Evolutionary conservation across 2,797 vertebrate species (phyloP).

Genomic region (Meriones psammophilus): DNA sequence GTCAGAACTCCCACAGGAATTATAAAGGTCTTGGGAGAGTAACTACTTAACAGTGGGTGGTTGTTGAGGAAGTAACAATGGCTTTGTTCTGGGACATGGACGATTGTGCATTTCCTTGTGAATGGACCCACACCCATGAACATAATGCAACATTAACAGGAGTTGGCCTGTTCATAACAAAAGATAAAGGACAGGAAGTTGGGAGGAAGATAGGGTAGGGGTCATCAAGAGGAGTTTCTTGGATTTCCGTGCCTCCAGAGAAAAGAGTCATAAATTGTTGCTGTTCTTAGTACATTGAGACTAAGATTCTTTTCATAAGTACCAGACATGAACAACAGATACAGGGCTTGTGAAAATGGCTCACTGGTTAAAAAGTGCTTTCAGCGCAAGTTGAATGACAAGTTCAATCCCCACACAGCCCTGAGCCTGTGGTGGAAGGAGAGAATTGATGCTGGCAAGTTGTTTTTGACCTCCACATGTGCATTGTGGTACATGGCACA

Average conservation of each 20-base stretch:
- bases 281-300: not conserved
- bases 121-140: not conserved
- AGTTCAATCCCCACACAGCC: not conserved
- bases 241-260: not conserved
- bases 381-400: not conserved
- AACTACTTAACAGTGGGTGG: not conserved
- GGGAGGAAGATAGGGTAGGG: not conserved
- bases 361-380: not conserved
- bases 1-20: not conserved
- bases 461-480: not conserved
- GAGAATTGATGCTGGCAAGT: not conserved
- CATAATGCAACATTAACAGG: too few relatives aligned
- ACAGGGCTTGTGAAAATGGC: not conserved
- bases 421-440: not conserved
- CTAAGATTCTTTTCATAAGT: not conserved
- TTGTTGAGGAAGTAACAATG: not conserved
- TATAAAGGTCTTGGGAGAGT: not conserved
- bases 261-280: not conserved
- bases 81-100: not conserved
- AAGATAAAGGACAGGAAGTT: not conserved
- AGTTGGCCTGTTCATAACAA: not conserved
- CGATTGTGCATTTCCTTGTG: not conserved
- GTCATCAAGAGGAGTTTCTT: not conserved
- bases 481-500: not conserved
- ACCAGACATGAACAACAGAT: not conserved